These are phyloP conservation scores for Drosophila persimilis DNA, from an alignment of 1,140 invertebrate species.

Conservation along the genomic window DNA sequence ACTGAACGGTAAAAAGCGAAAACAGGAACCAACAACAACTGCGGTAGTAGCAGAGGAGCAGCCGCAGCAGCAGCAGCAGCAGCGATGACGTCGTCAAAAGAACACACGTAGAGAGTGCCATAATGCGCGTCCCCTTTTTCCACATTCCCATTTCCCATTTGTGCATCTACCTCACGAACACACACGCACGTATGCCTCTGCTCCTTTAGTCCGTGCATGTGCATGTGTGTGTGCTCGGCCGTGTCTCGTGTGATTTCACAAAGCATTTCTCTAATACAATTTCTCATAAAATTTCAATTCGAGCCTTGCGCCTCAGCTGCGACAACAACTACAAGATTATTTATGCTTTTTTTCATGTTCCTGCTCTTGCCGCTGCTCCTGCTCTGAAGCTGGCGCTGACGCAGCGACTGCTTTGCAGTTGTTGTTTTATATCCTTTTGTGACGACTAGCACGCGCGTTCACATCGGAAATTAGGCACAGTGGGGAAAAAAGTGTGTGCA, in stretches of 20 bases:
- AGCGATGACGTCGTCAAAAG: conserved; percentile 71
- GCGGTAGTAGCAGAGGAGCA: neutral
- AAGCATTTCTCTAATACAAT: conserved; percentile 78
- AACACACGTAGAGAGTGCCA: conserved; percentile 74
- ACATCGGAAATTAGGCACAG: conserved; percentile 21
- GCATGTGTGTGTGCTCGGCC: conserved; percentile 16
- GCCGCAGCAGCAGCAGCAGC: conserved; percentile 20
- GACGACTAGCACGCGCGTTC: conserved; percentile 69
- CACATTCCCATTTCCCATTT: conserved; percentile 34
- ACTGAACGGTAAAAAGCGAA: conserved; percentile 81
- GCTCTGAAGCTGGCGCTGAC: conserved; percentile 10
- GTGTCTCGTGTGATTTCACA: conserved; percentile 69
- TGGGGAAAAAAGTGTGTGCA: conserved; percentile 2
- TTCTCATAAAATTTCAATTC: conserved; percentile 79
- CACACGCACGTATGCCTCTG: conserved; percentile 6
- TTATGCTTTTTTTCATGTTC: conserved; percentile 68
- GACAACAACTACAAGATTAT: conserved; percentile 71
- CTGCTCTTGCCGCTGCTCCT: conserved; percentile 12
- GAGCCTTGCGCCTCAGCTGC: conserved; percentile 67
- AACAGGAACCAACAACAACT: conserved; percentile 68
- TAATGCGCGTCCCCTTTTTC: conserved; percentile 75
- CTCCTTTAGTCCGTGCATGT: neutral
- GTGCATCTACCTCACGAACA: conserved; percentile 1
- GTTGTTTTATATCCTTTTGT: conserved; percentile 77
- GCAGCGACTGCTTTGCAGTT: conserved; percentile 39